Percentiles rank a stretch among this genome's conserved stretches.
Conservation (phyloP, 2,797 vertebrate genomes). For the Eulemur mongoz region DNA sequence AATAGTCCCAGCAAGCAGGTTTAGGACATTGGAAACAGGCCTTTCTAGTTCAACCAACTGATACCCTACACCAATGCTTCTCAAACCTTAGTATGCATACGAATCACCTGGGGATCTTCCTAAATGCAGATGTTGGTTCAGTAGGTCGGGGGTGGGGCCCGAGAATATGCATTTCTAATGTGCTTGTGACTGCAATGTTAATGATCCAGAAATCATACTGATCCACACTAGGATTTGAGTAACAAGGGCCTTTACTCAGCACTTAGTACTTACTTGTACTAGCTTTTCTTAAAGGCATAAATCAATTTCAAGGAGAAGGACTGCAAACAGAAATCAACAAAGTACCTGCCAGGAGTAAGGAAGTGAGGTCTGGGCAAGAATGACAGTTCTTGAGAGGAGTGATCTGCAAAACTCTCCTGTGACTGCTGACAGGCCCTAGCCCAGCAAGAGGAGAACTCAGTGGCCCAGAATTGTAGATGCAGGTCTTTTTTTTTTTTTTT, state of each 20-base stretch:
- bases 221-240: neutral
- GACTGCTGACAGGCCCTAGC: neutral
- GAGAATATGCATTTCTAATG: neutral
- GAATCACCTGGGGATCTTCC: neutral
- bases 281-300: neutral
- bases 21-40: neutral
- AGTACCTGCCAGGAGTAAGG: neutral
- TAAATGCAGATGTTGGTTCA: neutral
- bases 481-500: neutral
- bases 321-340: neutral
- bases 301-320: neutral
- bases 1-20: neutral
- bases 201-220: neutral
- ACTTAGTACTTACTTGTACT: neutral
- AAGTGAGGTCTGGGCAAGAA: neutral
- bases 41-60: neutral
- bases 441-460: neutral
- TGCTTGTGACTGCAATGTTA: neutral
- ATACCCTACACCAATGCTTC: neutral
- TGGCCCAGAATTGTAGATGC: neutral
- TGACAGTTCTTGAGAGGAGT: neutral
- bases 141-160: neutral
- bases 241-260: neutral
- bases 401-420: neutral
- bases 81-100: neutral